Conservation (phyloP, 2,113 vertebrate species). For the Xerus inauris region DNA sequence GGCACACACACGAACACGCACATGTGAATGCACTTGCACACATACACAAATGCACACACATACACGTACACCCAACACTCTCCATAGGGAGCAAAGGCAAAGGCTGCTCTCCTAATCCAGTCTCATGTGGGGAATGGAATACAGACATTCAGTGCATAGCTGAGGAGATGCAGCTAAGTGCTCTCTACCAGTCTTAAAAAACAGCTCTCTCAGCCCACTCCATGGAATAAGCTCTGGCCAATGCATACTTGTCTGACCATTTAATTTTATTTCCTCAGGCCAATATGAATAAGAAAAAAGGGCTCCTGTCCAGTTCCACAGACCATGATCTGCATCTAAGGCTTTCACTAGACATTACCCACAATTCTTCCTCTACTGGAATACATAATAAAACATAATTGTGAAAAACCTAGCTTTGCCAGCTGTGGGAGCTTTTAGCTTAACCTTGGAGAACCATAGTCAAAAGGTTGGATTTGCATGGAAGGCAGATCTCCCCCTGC, state of each 20-base stretch:
- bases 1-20: neutral
- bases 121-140: neutral
- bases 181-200: neutral
- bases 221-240: neutral
- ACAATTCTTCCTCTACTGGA: neutral
- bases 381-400: fast-evolving
- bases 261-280: neutral
- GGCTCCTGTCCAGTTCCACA: neutral
- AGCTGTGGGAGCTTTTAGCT: neutral
- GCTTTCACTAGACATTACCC: neutral
- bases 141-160: neutral
- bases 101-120: neutral
- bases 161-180: neutral
- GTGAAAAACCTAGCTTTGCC: neutral
- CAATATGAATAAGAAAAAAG: neutral
- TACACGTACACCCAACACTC: neutral
- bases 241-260: neutral
- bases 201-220: neutral
- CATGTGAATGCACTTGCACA: too few species aligned
- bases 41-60: neutral
- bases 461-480: neutral
- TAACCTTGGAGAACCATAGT: neutral
- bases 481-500: neutral
- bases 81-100: neutral
- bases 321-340: neutral